These are phyloP conservation scores for Sminthopsis crassicaudata DNA, from an alignment of 2,113 vertebrate species.

Conservation along the genomic window DNA sequence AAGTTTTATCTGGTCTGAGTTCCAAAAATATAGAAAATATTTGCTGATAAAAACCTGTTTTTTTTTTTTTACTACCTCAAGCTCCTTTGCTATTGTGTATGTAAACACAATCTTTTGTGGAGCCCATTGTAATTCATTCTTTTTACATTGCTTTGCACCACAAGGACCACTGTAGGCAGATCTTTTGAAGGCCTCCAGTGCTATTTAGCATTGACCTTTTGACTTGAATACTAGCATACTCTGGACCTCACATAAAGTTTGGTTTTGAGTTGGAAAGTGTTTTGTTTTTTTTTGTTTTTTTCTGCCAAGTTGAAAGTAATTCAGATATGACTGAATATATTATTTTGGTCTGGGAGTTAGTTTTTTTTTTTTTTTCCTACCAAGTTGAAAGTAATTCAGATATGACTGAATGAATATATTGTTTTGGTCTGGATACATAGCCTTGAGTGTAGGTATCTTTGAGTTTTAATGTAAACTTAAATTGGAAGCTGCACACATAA, in stretches of 20 bases:
- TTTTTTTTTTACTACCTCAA: constrained; percentile 2
- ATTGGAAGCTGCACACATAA: neutral
- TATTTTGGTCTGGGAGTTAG: neutral
- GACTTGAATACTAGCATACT: neutral
- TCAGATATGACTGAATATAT: neutral
- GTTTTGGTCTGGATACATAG: neutral
- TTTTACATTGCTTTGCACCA: neutral
- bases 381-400: neutral
- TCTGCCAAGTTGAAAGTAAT: neutral
- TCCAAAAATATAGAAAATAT: constrained; percentile 32
- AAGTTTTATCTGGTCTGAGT: constrained; percentile 10
- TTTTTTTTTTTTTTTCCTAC: neutral
- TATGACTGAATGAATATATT: neutral
- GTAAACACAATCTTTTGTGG: neutral
- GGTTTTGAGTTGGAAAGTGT: neutral
- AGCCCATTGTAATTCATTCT: neutral
- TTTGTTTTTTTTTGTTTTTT: no score
- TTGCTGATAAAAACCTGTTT: constrained; percentile 34
- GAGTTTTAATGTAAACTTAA: neutral
- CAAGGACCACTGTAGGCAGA: neutral
- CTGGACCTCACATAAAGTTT: neutral
- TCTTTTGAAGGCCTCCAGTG: neutral
- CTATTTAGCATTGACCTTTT: neutral
- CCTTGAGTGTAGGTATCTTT: neutral
- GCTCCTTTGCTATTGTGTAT: neutral